Conservation (phyloP, 2,113 vertebrate species). For the Forbesichthys agassizii region DNA sequence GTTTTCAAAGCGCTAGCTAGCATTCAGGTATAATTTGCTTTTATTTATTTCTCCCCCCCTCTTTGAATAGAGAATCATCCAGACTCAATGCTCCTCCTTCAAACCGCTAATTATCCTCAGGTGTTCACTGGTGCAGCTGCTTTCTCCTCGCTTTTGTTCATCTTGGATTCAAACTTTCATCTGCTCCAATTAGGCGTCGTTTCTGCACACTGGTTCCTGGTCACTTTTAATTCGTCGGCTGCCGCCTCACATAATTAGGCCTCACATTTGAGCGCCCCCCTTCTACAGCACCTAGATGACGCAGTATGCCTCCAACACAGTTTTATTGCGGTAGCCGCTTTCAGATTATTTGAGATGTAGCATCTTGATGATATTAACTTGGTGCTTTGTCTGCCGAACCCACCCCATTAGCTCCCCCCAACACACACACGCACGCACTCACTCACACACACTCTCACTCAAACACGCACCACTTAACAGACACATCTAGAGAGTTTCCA, state of each 20-base stretch:
- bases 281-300: constrained; percentile 25
- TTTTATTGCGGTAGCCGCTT: constrained; percentile 22
- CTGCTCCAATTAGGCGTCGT: constrained; percentile 56
- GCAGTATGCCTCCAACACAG: constrained; percentile 7
- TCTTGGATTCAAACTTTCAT: constrained; percentile 46
- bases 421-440: background rate
- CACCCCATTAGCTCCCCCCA: constrained; percentile 13
- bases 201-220: constrained; percentile 57
- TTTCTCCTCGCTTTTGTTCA: constrained; percentile 25
- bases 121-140: constrained; percentile 1
- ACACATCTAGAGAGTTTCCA: constrained; percentile 10
- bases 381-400: constrained; percentile 17
- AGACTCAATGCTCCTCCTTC: constrained; percentile 2
- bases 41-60: constrained; percentile 22
- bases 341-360: constrained; percentile 74
- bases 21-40: constrained; percentile 7
- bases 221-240: constrained; percentile 65
- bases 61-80: constrained; percentile 34
- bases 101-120: constrained; percentile 22
- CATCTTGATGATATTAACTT: constrained; percentile 73
- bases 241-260: constrained; percentile 62
- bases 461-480: constrained; percentile 12
- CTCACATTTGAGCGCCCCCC: constrained; percentile 47
- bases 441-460: too few species aligned
- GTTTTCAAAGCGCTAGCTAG: constrained; percentile 18